phyloP scores from a whole-genome alignment of 2,113 vertebrate species.

The Nannobrachium achirus region DNA sequence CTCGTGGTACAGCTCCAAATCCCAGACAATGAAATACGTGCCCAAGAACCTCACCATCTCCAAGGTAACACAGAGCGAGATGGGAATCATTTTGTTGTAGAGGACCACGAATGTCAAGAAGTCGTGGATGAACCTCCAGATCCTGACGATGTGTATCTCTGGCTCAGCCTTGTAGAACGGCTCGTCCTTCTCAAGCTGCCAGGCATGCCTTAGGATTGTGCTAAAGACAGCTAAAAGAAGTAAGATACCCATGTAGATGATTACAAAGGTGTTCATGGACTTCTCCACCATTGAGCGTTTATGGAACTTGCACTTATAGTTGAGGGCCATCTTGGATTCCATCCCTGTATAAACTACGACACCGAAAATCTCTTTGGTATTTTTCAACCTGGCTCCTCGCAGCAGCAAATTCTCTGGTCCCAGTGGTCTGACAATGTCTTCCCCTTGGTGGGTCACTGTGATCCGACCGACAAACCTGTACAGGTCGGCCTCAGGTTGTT shows the following conservation, averaged over 20 bases:
- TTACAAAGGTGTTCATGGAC: conserved; percentile 93
- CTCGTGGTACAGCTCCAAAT: conserved; percentile 91
- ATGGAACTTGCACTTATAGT: conserved; percentile 93
- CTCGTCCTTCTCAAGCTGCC: conserved; percentile 88
- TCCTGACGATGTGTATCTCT: conserved; percentile 90
- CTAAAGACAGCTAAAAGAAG: conserved; percentile 89
- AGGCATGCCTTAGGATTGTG: conserved; percentile 89
- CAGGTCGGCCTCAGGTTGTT: conserved; percentile 89
- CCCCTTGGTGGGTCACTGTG: conserved; percentile 83
- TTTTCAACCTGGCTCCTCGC: conserved; percentile 91
- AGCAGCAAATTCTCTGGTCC: conserved; percentile 90
- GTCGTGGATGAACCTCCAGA: conserved; percentile 26
- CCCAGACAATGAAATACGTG: conserved; percentile 98
- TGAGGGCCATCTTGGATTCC: conserved; percentile 94
- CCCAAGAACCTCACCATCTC: conserved; percentile 94
- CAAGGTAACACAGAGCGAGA: conserved; percentile 90
- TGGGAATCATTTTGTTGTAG: conserved; percentile 96
- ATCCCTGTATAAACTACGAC: conserved; percentile 91
- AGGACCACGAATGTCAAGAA: conserved; percentile 99
- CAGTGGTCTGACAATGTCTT: conserved; percentile 88
- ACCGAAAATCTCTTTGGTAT: conserved; percentile 93
- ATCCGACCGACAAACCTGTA: conserved; percentile 93
- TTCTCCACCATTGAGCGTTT: conserved; percentile 92
- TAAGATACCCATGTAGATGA: conserved; percentile 90
- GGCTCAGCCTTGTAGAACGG: conserved; percentile 90